phyloP scores from a whole-genome alignment of 1,140 invertebrate species.

The Ips typographus region DNA sequence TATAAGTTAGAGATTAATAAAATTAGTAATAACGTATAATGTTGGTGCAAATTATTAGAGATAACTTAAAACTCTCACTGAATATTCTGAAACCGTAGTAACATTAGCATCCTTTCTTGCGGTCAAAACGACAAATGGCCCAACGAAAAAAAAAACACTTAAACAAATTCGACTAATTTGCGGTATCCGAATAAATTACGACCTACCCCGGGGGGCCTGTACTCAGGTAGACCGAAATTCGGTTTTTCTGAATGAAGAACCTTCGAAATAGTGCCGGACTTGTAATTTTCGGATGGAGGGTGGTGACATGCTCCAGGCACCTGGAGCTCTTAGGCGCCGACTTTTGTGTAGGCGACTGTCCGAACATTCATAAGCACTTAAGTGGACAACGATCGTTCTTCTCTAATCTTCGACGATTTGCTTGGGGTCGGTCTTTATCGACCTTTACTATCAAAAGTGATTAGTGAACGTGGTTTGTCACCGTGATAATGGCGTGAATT shows the following conservation, averaged over 20 bases:
- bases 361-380: slow-evolving; percentile 32
- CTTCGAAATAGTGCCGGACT: slow-evolving; percentile 21
- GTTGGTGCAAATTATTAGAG: too few species aligned
- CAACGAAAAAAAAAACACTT: slow-evolving; percentile 14
- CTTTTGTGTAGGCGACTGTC: slow-evolving; percentile 28
- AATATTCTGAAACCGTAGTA: too few species aligned
- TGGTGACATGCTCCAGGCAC: slow-evolving; percentile 30
- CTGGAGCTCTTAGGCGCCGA: slow-evolving; percentile 30
- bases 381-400: slow-evolving; percentile 30
- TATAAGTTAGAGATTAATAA: too few species aligned
- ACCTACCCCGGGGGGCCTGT: not conserved
- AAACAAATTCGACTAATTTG: slow-evolving; percentile 28
- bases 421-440: slow-evolving; percentile 20
- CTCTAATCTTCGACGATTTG: slow-evolving; percentile 18
- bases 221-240: slow-evolving; percentile 19
- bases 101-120: not conserved
- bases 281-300: slow-evolving; percentile 29
- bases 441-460: slow-evolving; percentile 3
- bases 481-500: too few species aligned
- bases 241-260: slow-evolving; percentile 16
- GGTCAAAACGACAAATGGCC: slow-evolving; percentile 16
- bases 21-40: too few species aligned
- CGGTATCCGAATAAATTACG: slow-evolving; percentile 18
- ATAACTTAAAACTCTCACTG: too few species aligned
- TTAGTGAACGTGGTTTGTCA: slow-evolving; percentile 25